Percentiles rank a stretch among this genome's conserved stretches.
Conservation (phyloP, 2,888 invertebrate species). For the Cephus rjabovi region DNA sequence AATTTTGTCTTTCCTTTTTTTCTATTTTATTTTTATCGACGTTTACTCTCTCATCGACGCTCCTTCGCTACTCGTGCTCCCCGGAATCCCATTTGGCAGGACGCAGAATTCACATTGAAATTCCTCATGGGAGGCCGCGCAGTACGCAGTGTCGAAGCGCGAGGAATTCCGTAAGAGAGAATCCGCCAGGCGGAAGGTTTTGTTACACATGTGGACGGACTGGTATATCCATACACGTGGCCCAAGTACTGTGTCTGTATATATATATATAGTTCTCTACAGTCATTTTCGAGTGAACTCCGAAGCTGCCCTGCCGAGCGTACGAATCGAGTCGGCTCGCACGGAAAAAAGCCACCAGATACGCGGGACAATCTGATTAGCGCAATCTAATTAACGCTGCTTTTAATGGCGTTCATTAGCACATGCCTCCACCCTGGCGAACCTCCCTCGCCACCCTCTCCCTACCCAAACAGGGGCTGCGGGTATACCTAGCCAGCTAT, state of each 20-base stretch:
- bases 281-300: neutral
- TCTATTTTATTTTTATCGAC: neutral
- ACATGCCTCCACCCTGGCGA: slow-evolving; percentile 51
- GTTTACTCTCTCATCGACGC: neutral
- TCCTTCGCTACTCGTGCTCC: neutral
- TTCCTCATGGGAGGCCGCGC: neutral
- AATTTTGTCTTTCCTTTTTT: neutral
- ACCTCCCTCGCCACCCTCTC: slow-evolving; percentile 11
- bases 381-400: slow-evolving; percentile 67
- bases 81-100: neutral
- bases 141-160: neutral
- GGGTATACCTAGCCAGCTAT: neutral
- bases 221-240: neutral
- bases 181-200: neutral
- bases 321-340: slow-evolving; percentile 7
- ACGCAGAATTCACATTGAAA: neutral
- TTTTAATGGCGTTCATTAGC: slow-evolving; percentile 67
- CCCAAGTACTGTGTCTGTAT: neutral
- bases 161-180: neutral
- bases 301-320: neutral
- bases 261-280: neutral
- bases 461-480: neutral
- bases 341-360: slow-evolving; percentile 48
- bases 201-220: neutral
- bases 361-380: slow-evolving; percentile 65